Evolutionary conservation across 1,140 invertebrate genomes (phyloP), one percentile per base, ranked within the genome.

Genomic region (Scylla paramamosain): DNA sequence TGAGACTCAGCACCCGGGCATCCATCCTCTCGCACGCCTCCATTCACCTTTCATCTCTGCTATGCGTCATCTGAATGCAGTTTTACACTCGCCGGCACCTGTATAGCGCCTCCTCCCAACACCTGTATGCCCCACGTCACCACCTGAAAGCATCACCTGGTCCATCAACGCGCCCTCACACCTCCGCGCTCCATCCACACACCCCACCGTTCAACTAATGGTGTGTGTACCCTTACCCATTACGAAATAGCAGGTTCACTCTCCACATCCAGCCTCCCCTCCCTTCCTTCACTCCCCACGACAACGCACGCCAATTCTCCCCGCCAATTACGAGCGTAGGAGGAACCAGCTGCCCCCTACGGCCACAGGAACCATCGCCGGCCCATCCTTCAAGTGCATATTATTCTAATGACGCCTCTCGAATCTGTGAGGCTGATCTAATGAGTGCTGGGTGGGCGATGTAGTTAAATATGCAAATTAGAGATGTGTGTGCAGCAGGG

Each of bases 381-480:
- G 14, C 14, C 83, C 82, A 95, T 95, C 91, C 45, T 59, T 95
- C 94, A 95, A 86, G 91, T 92, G 91, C 91, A 95, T 95, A 95
- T 92, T 95, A 95, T 95, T 95, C 94, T 95, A 95, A 95, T 95
- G 94, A 88, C 91, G 90, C 83, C 91, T 91, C 46, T 91, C 94
- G 92, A 92, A 95, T 95, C 94, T 92, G 91, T 87, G 45, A 88
- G 94, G 94, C 94, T 95, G 94, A 95, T 95, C 94, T 95, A 95
- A 95, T 95, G 94, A 95, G 94, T 67, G 94, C 94, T 92, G 91
- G 91, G 94, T 95, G 88, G 94, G 94, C 83, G 94, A 95, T 95
- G 94, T 95, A 95, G 94, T 95, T 95, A 95, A 87, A 92, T 95
- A 95, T 95, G 94, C 94, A 95, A 95, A 95, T 95, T 77, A 92